Evolutionary conservation across 2,888 invertebrate species (phyloP), one percentile per base, ranked within the genome.

Genomic region (Gibbula magus): DNA sequence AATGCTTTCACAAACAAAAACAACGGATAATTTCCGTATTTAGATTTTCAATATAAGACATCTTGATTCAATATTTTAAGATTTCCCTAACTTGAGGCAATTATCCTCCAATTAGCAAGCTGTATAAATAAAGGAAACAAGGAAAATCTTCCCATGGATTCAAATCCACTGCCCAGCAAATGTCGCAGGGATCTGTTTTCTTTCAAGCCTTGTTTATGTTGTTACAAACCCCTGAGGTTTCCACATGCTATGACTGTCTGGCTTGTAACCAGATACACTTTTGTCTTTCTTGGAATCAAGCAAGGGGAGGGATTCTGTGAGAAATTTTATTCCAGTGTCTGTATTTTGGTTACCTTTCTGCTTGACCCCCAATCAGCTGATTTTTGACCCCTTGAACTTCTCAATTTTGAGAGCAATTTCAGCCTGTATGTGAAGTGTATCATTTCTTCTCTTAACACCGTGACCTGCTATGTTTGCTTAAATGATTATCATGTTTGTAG

Each of bases 291-390:
- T 32, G 39, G 32, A 70, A 32, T 32, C 35, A 70, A 70, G 29
- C 66, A 66, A 66, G 66, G 66, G 66, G 66, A 66, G 70, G 70
- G 25, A 70, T 70, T 70, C 70, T 70, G 70, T 70, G 70, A 70
- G 70, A 70, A 70, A 70, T n/a, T 70, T 32, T 70, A 18, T 39
- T 39, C 35, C 39, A 35, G 39, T 39, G 70, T 39, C 39, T n/a
- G 70, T 39, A 70, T 70, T 70, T 32, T 32, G 70, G 70, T 70
- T 70, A 70, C 70, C 70, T 70, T 70, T 70, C 70, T 70, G 70
- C 32, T 70, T 70, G 70, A 70, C 70, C 70, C 70, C 39, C 39
- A 70, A 70, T 70, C 70, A 70, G 70, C 35, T 70, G 70, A 70
- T 70, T 70, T 20, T 20, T 20, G 35, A 32, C 70, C 70, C 39